Evolutionary conservation across 1,140 invertebrate genomes (phyloP), one percentile per base, ranked within the genome.

Genomic region (Drosophila melanica): DNA sequence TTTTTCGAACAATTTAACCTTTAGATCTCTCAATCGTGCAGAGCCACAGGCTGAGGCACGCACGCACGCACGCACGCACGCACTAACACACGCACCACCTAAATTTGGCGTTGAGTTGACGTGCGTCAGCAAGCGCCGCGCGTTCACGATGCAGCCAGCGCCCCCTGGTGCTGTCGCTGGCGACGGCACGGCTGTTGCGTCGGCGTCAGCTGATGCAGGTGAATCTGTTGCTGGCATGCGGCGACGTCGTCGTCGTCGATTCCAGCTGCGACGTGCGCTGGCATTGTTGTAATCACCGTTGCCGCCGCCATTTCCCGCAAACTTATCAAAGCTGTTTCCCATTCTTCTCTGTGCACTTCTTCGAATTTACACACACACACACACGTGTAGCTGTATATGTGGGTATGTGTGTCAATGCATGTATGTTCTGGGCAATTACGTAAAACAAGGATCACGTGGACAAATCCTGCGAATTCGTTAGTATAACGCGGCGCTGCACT

Each of bases 51-150:
- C 45, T 35, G 9, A 45, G 59, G 44, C 62, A 58, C 51, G 14
- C 47, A 37, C 41, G 42, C 18, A 41, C 55, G 42, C 50, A n/a
- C 41, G 4, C 37, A 57, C 20, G 59, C 12, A 16, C 27, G 27
- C 44, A 58, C 44, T 14, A 5, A 44, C 2, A 7, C 23, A 84
- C 81, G 65, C 80, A 90, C 90, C 90, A 51, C 79, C 76, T 27
- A 91, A 77, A 69, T 91, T 91, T n/a, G 90, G 90, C 11, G 90
- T 79, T 42, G 90, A 91, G 53, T 64, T 90, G 50, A 91, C 85
- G 68, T 91, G 90, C 45, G 79, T 74, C 53, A 91, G 63, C 45
- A 69, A 74, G 7, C 74, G 69, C 10, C 51, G 45, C 18, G 37
- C 23, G n/a, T 57, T 58, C 1, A n/a, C 54, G 18, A 37, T 62